A percentile compares a stretch with the other conserved stretches of the same genome.
These are phyloP conservation scores for Rhinichthys osculus DNA, from an alignment of 2,797 vertebrate genomes.

Conservation along the genomic window DNA sequence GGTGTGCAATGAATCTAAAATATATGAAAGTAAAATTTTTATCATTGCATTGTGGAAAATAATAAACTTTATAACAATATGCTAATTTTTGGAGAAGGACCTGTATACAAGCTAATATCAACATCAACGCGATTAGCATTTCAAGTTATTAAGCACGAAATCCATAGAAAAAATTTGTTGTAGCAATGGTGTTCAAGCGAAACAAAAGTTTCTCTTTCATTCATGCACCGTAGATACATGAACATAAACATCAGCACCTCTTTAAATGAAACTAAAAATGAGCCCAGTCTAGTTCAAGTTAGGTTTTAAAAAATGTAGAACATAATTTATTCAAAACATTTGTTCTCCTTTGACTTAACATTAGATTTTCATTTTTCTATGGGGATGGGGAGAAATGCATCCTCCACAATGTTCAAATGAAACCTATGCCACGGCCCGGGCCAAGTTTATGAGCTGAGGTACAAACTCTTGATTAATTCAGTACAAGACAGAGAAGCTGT, in stretches of 20 bases:
- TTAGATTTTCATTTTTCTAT: background rate
- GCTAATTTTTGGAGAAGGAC: no score
- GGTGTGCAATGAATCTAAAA: no score
- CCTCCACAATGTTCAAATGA: background rate
- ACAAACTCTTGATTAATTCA: slow-evolving; percentile 10
- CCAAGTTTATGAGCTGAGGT: background rate
- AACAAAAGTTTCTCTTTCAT: background rate
- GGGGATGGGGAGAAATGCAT: background rate
- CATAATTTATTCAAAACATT: background rate
- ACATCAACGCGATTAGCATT: background rate
- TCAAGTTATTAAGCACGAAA: background rate
- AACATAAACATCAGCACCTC: background rate
- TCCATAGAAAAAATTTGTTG: background rate
- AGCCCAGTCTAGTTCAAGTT: background rate
- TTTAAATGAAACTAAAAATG: background rate
- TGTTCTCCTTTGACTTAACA: background rate
- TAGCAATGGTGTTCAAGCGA: background rate
- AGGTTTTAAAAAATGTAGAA: background rate
- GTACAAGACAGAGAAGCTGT: slow-evolving; percentile 22
- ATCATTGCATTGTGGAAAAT: no score
- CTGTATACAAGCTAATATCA: no score
- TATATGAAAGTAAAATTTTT: no score
- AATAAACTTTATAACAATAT: no score
- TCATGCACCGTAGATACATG: background rate
- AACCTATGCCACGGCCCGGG: background rate